These are phyloP conservation scores for Halichoeres trimaculatus DNA, from an alignment of 2,113 vertebrate species.

Conservation along the genomic window DNA sequence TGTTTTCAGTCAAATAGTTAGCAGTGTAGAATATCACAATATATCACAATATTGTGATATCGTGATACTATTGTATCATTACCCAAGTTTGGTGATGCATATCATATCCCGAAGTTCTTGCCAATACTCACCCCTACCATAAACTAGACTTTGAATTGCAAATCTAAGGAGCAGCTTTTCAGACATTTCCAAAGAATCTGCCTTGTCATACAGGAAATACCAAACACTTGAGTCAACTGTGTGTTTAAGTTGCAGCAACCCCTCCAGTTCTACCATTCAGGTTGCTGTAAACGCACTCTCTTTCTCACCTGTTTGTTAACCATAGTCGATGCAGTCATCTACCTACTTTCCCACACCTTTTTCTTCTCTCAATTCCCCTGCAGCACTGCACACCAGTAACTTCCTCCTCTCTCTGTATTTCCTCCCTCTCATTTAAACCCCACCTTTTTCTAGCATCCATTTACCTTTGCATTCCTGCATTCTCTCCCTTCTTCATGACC, in stretches of 20 bases:
- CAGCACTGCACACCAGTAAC: conserved; percentile 41
- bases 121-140: too few species aligned
- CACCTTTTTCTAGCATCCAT: not conserved
- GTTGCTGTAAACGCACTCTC: conserved; percentile 55
- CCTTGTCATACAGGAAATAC: too few species aligned
- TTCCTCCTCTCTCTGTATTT: not conserved
- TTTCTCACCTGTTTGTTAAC: conserved; percentile 44
- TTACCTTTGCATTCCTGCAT: not conserved
- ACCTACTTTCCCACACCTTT: conserved; percentile 35
- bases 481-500: not conserved
- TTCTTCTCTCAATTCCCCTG: conserved; percentile 11
- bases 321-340: conserved; percentile 42
- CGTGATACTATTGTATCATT: too few species aligned
- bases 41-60: too few species aligned
- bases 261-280: conserved; percentile 44
- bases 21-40: too few species aligned
- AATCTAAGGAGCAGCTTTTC: too few species aligned
- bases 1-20: too few species aligned
- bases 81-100: too few species aligned
- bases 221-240: not conserved
- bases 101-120: too few species aligned
- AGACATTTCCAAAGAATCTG: conserved; percentile 7
- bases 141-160: too few species aligned
- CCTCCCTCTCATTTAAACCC: not conserved
- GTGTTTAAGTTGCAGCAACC: conserved; percentile 37